Percentiles rank a stretch among this genome's conserved stretches.
Conservation (phyloP, 2,797 vertebrate species). For the Neopelma chrysocephalum region DNA sequence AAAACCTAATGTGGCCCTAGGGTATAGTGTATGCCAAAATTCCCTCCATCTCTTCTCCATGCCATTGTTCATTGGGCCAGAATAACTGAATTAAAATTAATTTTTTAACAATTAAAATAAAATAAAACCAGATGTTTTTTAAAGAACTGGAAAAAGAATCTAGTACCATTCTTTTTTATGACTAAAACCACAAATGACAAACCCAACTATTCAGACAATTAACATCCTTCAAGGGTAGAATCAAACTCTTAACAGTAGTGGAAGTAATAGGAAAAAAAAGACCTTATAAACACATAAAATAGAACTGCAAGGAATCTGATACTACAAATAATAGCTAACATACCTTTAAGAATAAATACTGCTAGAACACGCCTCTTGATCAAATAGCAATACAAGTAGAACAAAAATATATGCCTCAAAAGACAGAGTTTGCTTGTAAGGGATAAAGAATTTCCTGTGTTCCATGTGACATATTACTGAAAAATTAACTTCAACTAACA, state of each 20-base stretch:
- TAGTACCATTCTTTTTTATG: neutral
- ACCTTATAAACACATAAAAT: neutral
- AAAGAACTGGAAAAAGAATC: neutral
- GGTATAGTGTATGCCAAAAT: neutral
- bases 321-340: neutral
- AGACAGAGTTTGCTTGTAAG: neutral
- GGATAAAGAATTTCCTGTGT: neutral
- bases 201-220: neutral
- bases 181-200: slow-evolving; percentile 7
- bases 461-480: neutral
- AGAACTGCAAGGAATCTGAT: neutral
- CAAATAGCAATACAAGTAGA: neutral
- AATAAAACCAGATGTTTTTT: neutral
- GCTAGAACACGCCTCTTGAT: neutral
- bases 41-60: neutral
- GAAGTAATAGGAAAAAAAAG: neutral
- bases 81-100: neutral
- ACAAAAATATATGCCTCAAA: neutral
- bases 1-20: neutral
- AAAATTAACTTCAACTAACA: neutral
- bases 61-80: neutral
- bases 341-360: neutral
- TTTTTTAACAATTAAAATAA: slow-evolving; percentile 2
- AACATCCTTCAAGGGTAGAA: neutral
- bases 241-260: neutral